phyloP scores from a whole-genome alignment of 1,140 invertebrate species.

The Pseudomyrmex dendroicus region DNA sequence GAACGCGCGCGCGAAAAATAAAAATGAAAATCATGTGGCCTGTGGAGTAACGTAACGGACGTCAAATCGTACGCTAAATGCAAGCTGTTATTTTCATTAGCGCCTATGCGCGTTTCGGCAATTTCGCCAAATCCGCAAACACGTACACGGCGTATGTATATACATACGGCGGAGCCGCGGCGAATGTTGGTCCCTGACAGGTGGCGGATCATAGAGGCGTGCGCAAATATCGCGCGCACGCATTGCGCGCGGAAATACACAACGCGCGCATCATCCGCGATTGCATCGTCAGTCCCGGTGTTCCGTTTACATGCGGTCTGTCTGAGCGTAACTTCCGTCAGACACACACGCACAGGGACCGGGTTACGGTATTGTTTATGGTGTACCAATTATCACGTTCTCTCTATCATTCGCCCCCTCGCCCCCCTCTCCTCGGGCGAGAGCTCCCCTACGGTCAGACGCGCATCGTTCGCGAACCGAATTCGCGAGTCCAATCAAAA shows the following conservation, averaged over 20 bases:
- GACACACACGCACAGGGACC: constrained; percentile 25
- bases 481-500: no score
- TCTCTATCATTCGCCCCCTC: no score
- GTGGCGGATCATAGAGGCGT: constrained; percentile 58
- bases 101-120: not conserved
- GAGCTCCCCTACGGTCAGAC: no score
- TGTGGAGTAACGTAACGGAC: not conserved
- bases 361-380: constrained; percentile 47
- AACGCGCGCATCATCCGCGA: constrained; percentile 22
- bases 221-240: constrained; percentile 65
- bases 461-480: not conserved
- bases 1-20: not conserved
- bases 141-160: constrained; percentile 12
- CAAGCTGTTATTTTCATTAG: constrained; percentile 45
- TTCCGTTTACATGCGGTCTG: constrained; percentile 75
- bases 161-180: no score
- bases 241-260: constrained; percentile 35
- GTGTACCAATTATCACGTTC: constrained; percentile 47
- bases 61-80: constrained; percentile 21
- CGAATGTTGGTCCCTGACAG: constrained; percentile 30
- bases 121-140: constrained; percentile 25
- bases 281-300: constrained; percentile 58
- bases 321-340: constrained; percentile 71
- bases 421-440: no score
- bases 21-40: not conserved